Evolutionary conservation across 2,113 vertebrate genomes (phyloP), one percentile per base, ranked within the genome.

Genomic region (Peromyscus leucopus): DNA sequence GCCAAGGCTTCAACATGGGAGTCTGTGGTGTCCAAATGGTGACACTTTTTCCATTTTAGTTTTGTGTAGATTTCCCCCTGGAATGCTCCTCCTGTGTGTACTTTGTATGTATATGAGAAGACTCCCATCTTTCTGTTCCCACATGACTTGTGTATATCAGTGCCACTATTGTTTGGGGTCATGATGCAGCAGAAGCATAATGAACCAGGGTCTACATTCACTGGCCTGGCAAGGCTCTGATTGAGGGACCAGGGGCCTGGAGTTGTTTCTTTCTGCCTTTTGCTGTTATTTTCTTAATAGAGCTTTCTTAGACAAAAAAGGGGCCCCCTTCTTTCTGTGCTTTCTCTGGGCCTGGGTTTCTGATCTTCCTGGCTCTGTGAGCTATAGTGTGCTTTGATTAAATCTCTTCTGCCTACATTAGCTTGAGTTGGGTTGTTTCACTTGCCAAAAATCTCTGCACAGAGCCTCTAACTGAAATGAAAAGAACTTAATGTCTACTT

Each of bases 401-500:
- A 89, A 92, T 91, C 76, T 96, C 15, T 61, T 84, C 74, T 92
- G 92, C 78, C 55, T 92, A 16, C 22, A 42, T 78, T 74, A 90
- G 67, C n/a, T 80, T 63, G 36, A 82, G 39, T 71, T 89, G 85
- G 19, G 16, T 57, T n/a, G 31, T 61, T 96, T 69, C 0, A 6
- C 65, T 90, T 92, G 80, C 80, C 75, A 67, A 59, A 79, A 96
- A 33, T 26, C 88, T 89, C 63, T 28, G 11, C 16, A 48, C 16
- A 91, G 28, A 84, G 46, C 80, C 76, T 96, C 39, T 55, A 85
- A 96, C 26, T n/a, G 48, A 79, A 63, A 74, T 42, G 48, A 86
- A 96, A 89, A 59, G 90, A 92, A 88, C 22, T 75, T 59, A 80
- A 7, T 42, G 61, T 46, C 67, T 36, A 42, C 24, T 63, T 82